A percentile compares a stretch with the other conserved stretches of the same genome.
Conservation (phyloP, 2,888 invertebrate genomes). For the Eupithecia inturbata region DNA sequence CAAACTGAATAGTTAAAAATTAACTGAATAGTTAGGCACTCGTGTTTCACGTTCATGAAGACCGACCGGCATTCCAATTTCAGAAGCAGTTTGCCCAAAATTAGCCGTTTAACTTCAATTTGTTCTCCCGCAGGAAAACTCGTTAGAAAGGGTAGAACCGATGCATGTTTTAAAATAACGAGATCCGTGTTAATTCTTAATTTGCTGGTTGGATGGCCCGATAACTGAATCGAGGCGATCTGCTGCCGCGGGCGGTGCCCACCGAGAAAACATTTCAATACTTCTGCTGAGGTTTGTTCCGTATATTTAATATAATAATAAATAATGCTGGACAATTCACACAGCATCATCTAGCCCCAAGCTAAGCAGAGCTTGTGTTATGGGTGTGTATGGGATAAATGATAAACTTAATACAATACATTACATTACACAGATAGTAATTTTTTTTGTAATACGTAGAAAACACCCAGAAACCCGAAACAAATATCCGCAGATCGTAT, state of each 20-base stretch:
- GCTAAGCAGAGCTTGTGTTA: too few species aligned
- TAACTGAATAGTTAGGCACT: background rate
- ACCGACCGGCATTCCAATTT: slow-evolving; percentile 26
- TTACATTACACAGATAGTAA: too few species aligned
- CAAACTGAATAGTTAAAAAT: background rate
- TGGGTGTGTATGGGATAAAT: too few species aligned
- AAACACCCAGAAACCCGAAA: too few species aligned
- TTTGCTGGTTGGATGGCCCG: slow-evolving; percentile 79
- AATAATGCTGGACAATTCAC: too few species aligned
- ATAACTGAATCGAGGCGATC: slow-evolving; percentile 74
- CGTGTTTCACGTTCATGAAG: background rate
- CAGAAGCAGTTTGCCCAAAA: slow-evolving; percentile 29
- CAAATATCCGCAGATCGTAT: too few species aligned
- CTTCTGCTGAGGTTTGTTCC: background rate
- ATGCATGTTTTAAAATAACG: slow-evolving; percentile 83
- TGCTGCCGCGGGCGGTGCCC: slow-evolving; percentile 52
- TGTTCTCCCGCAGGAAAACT: slow-evolving; percentile 56
- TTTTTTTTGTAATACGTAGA: too few species aligned
- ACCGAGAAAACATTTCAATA: background rate
- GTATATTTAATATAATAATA: too few species aligned
- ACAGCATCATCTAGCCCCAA: too few species aligned
- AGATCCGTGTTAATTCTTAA: slow-evolving; percentile 81
- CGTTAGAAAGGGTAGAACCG: slow-evolving; percentile 77
- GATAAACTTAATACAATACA: too few species aligned
- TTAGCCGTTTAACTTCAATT: slow-evolving; percentile 35